Base-by-base conservation (phyloP, 2,113 vertebrate genomes). In the Nothobranchius kuhntae region DNA sequence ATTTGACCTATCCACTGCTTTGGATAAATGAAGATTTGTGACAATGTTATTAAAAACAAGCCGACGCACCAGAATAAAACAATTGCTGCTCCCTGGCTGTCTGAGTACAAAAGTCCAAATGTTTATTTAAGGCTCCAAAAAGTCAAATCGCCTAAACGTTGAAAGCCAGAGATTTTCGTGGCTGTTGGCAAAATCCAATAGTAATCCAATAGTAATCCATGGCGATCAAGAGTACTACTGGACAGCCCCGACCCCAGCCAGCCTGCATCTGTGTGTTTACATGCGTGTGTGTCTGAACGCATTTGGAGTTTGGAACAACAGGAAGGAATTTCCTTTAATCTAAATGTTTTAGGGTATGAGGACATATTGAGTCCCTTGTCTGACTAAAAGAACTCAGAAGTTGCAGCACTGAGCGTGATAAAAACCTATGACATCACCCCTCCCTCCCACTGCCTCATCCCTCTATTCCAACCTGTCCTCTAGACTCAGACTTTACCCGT, bases 101-200 rank as follows among this genome's bases (percentile, higher is more conserved):
- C 58, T 10, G 46, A 64, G 58, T 44, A 51, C 48, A 53, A 61
- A 38, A 76, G 81, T 77, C 59, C 54, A 73, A 81, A 77, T 69
- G 72, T 86, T 91, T 86, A 89, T 44, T 90, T 88, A 88, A 77
- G 65, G 73, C 76, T 82, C 75, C 57, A 61, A 83, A 83, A 82
- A 77, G 65, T 80, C 65, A 83, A 87, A 87, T 86, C 73, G 24
- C 77, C 61, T 82, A 74, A 89, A 86, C 7, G 71, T 82, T 83
- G 72, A 88, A 88, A 89, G 77, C 78, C 73, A 75, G 73, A 86
- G 82, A 78, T 88, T 87, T 87, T 52, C 75, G 56, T 68, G 62
- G 65, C 71, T 71, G 65, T 57, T 67, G 67, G 73, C 65, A 84
- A 84, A 86, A 88, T 89, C 80, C 60, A 73, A 73, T 58, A 69